These are phyloP conservation scores for Phocoena phocoena DNA, from an alignment of 2,113 vertebrate species.

Conservation along the genomic window DNA sequence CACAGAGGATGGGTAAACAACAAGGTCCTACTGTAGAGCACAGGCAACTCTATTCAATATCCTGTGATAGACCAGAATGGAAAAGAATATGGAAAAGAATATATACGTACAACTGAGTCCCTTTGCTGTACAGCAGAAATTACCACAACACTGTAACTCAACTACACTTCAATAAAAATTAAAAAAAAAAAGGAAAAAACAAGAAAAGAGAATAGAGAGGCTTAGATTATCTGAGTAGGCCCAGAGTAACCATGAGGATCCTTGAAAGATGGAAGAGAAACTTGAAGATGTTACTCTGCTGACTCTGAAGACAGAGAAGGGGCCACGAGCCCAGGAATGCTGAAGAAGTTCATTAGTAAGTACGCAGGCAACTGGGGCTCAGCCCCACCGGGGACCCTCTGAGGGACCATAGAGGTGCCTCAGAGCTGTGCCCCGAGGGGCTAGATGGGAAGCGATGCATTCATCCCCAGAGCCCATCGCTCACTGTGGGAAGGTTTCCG, in stretches of 20 bases:
- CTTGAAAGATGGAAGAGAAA: neutral
- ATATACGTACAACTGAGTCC: neutral
- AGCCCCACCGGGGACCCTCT: fast-evolving
- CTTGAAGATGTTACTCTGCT: fast-evolving
- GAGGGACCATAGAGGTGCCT: neutral
- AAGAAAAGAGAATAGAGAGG: neutral
- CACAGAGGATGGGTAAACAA: neutral
- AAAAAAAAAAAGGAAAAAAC: neutral
- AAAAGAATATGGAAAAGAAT: neutral
- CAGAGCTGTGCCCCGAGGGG: neutral
- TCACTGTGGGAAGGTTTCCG: fast-evolving
- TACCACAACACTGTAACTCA: neutral
- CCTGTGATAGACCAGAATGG: neutral
- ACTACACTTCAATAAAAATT: neutral
- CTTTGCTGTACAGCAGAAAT: neutral
- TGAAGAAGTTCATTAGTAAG: neutral
- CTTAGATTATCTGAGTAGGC: neutral
- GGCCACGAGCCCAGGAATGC: neutral
- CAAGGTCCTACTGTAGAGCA: neutral
- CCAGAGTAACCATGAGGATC: neutral
- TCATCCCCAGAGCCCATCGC: fast-evolving
- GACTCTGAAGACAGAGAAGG: neutral
- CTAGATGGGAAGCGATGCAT: too few relatives aligned
- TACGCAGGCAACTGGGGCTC: fast-evolving
- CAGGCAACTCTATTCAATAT: neutral